Evolutionary conservation across 2,797 vertebrate species (phyloP).

Genomic region (Crypturellus tataupa): DNA sequence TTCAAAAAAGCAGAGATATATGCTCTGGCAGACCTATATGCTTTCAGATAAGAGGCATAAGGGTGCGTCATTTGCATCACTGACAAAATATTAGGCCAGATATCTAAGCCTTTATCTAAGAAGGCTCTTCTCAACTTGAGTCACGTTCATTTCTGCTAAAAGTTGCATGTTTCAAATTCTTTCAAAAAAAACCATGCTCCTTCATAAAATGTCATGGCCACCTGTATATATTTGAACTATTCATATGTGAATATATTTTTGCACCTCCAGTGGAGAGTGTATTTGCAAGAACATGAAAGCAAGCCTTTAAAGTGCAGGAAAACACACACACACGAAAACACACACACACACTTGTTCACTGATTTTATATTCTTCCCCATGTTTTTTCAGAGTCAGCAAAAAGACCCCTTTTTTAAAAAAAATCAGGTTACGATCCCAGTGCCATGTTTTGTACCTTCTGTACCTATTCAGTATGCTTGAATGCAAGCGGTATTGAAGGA

Average conservation of each 20-base stretch:
- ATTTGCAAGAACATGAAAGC: background rate
- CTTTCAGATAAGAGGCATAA: background rate
- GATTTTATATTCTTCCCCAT: background rate
- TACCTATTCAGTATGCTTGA: background rate
- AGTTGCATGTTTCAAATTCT: background rate
- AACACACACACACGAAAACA: background rate
- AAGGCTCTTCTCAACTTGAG: background rate
- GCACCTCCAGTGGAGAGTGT: background rate
- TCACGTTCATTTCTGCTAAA: background rate
- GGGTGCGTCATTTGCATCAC: background rate
- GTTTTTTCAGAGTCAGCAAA: background rate
- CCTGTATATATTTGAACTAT: background rate
- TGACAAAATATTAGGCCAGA: background rate
- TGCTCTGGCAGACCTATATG: background rate
- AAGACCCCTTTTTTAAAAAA: background rate
- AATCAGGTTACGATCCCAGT: background rate
- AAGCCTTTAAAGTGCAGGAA: background rate
- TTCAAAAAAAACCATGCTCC: background rate
- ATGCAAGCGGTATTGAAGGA: background rate
- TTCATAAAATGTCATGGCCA: background rate
- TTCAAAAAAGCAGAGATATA: background rate
- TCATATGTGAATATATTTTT: background rate
- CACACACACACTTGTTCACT: background rate
- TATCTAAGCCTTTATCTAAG: background rate
- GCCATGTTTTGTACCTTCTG: background rate